Evolutionary conservation across 2,113 vertebrate genomes (phyloP).

Genomic region (Zapus hudsonius): DNA sequence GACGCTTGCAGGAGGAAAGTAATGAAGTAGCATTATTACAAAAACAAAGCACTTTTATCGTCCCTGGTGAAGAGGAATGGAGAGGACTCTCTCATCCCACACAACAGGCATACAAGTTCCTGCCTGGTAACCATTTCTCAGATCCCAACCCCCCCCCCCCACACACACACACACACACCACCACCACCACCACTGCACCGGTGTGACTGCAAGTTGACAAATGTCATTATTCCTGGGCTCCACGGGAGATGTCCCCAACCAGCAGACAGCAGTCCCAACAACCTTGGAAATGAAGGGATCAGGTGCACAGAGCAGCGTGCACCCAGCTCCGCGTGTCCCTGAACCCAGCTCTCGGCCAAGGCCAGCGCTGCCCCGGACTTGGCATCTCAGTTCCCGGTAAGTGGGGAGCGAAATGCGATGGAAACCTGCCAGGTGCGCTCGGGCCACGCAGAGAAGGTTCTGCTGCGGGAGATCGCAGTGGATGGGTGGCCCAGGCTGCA

Average conservation of each 20-base stretch:
- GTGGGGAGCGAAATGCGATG: neutral
- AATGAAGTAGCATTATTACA: slow-evolving; percentile 55
- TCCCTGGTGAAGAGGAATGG: fast-evolving
- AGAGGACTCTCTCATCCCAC: neutral
- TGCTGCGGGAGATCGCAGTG: neutral
- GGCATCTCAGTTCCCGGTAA: neutral
- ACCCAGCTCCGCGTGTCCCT: neutral
- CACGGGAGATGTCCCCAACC: neutral
- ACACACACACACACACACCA: too few species aligned
- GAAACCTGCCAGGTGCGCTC: neutral
- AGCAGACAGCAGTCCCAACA: neutral
- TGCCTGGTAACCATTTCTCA: neutral
- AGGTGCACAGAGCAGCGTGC: neutral
- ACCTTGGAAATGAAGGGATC: neutral
- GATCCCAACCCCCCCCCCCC: too few species aligned
- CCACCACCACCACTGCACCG: neutral
- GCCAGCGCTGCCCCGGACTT: neutral
- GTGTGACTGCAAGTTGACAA: neutral
- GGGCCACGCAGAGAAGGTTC: neutral
- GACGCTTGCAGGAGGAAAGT: slow-evolving; percentile 50
- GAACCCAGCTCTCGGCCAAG: neutral
- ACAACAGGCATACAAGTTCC: neutral
- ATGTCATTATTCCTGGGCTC: neutral
- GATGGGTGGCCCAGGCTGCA: neutral
- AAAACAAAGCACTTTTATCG: slow-evolving; percentile 67